These are phyloP conservation scores for Oxycera nigricornis DNA, from an alignment of 2,888 invertebrate genomes.

Conservation along the genomic window DNA sequence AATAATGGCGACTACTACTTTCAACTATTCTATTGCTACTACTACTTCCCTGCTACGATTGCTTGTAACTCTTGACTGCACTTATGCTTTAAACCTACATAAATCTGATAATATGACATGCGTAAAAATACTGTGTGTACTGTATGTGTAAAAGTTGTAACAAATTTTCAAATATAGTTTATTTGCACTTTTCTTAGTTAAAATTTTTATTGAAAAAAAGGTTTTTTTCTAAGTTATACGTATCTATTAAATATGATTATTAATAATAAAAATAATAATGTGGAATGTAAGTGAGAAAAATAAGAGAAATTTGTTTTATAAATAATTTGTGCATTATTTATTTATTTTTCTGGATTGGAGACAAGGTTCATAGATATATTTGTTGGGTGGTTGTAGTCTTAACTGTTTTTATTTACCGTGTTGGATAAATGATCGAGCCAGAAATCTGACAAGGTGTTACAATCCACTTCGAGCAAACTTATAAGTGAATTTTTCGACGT, in stretches of 20 bases:
- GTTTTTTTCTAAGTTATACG: conserved; percentile 33
- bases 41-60: conserved; percentile 13
- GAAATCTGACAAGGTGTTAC: too few relatives aligned
- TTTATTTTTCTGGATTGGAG: background rate
- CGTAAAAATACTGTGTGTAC: conserved; percentile 5
- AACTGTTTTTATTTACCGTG: too few relatives aligned
- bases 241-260: background rate
- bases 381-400: too few relatives aligned
- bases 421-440: too few relatives aligned
- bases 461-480: too few relatives aligned
- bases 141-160: conserved; percentile 37
- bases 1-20: conserved; percentile 5
- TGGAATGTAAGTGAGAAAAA: conserved; percentile 26
- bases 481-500: too few relatives aligned
- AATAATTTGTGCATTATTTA: conserved; percentile 5
- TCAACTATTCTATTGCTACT: background rate
- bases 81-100: background rate
- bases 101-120: background rate
- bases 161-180: conserved; percentile 38
- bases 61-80: conserved; percentile 24
- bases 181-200: conserved; percentile 40
- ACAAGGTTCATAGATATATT: too few relatives aligned
- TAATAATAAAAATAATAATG: conserved; percentile 15
- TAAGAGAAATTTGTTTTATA: conserved; percentile 31
- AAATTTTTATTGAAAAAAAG: conserved; percentile 34